Conservation (phyloP, 2,888 invertebrate genomes). For the Mimachlamys varia region DNA sequence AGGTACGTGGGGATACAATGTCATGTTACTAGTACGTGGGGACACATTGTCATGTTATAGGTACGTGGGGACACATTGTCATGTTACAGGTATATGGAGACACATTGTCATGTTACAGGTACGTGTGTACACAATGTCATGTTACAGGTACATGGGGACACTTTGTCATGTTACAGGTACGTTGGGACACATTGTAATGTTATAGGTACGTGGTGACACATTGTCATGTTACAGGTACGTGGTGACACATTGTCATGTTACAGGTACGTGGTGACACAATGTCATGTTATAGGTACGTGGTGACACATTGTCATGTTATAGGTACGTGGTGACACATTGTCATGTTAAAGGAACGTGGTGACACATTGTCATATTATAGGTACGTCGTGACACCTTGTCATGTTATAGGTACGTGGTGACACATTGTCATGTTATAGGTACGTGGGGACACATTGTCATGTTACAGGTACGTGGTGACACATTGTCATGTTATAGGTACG, state of each 20-base stretch:
- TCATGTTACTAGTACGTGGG: neutral
- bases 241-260: neutral
- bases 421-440: too few species aligned
- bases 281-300: neutral
- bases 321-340: neutral
- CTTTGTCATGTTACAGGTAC: neutral
- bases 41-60: too few species aligned
- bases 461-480: too few species aligned
- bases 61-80: neutral
- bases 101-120: too few species aligned
- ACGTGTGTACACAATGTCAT: neutral
- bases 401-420: neutral
- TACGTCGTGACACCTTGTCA: neutral
- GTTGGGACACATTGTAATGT: neutral
- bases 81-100: neutral
- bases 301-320: neutral
- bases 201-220: neutral
- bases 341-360: too few species aligned
- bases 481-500: too few species aligned
- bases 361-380: neutral
- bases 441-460: too few species aligned
- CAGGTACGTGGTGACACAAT: neutral
- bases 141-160: neutral
- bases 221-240: neutral
- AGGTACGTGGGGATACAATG: neutral